Percentiles rank a stretch among this genome's conserved stretches.
Conservation (phyloP, 2,797 vertebrate genomes). For the Squalus acanthias region DNA sequence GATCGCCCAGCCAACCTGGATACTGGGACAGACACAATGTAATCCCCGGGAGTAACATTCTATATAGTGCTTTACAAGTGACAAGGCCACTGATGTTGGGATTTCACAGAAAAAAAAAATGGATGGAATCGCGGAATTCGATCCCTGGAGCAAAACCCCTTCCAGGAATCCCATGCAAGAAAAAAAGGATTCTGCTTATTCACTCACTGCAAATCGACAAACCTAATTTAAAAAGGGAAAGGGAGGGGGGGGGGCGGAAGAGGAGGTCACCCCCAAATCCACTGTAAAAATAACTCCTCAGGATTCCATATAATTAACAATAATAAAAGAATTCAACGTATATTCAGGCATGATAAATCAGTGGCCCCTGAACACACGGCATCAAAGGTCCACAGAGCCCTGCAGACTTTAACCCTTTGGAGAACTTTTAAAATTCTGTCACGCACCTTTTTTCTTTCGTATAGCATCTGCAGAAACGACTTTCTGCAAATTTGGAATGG, state of each 20-base stretch:
- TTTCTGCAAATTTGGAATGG: neutral
- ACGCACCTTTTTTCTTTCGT: constrained; percentile 36
- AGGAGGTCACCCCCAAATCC: neutral
- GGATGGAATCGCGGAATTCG: neutral
- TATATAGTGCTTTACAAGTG: neutral
- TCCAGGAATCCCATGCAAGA: neutral
- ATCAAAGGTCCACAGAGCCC: neutral
- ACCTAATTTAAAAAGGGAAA: neutral
- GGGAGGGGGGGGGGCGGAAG: no score
- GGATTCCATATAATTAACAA: neutral
- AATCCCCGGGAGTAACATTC: neutral
- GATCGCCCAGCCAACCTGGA: neutral
- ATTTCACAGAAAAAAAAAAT: neutral
- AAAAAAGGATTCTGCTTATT: neutral
- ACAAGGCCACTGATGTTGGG: neutral
- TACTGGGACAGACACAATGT: neutral
- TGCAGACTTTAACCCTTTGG: neutral
- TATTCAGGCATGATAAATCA: neutral
- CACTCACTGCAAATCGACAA: neutral
- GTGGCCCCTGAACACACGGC: neutral
- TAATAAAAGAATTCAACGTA: neutral
- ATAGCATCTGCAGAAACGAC: constrained; percentile 35
- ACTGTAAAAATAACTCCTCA: neutral
- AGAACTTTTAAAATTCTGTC: neutral
- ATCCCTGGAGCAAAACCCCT: neutral